Percentiles rank a stretch among this genome's conserved stretches.
These are phyloP conservation scores for Cydia splendana DNA, from an alignment of 1,140 invertebrate species.

Conservation along the genomic window DNA sequence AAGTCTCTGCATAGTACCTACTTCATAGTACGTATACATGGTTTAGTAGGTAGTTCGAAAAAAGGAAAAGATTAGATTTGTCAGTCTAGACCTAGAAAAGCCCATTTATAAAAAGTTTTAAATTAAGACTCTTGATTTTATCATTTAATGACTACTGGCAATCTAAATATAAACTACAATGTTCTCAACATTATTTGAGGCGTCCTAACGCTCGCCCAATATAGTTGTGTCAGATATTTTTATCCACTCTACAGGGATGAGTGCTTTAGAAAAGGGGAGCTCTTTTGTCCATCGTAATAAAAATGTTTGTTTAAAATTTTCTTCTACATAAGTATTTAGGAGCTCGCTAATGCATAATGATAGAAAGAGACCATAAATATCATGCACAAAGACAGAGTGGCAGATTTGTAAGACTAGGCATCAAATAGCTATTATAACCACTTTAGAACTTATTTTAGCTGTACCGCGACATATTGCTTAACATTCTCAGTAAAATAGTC, in stretches of 20 bases:
- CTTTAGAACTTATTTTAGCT: too few species aligned
- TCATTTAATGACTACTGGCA: background rate
- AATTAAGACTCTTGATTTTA: background rate
- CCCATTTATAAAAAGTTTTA: too few species aligned
- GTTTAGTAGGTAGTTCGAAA: too few species aligned
- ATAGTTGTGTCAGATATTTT: constrained; percentile 7
- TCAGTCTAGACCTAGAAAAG: too few species aligned
- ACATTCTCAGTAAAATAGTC: too few species aligned
- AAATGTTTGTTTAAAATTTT: too few species aligned
- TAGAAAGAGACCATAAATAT: background rate
- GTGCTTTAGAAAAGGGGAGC: background rate
- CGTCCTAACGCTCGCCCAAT: background rate
- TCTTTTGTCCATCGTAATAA: background rate
- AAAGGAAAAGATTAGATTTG: too few species aligned
- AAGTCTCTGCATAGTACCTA: too few species aligned
- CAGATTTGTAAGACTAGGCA: too few species aligned
- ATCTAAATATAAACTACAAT: background rate
- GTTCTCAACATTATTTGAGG: background rate
- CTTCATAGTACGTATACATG: too few species aligned
- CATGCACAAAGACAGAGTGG: background rate
- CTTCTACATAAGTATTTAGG: background rate
- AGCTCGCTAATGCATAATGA: background rate
- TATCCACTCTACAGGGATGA: constrained; percentile 1
- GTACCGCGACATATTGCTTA: too few species aligned
- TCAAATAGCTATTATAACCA: too few species aligned